Conservation (phyloP, 2,113 vertebrate species). For the Anser brachyrhynchus region DNA sequence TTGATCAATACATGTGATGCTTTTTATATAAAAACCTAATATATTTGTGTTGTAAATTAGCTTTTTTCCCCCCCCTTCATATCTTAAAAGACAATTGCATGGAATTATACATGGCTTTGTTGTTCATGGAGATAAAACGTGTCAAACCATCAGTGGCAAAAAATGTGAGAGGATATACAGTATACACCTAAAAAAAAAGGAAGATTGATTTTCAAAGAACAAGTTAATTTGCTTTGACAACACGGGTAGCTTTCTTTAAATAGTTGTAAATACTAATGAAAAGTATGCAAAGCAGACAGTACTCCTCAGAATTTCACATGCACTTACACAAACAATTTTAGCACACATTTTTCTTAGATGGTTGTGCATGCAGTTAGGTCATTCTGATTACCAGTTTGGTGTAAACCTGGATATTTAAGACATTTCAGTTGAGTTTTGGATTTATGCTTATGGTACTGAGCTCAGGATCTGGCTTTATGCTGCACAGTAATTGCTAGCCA, state of each 20-base stretch:
- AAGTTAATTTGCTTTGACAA: slow-evolving; percentile 75
- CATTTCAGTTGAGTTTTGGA: background rate
- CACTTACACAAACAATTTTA: slow-evolving; percentile 35
- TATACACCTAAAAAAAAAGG: slow-evolving; percentile 64
- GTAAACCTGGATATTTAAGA: background rate
- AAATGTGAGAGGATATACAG: slow-evolving; percentile 47
- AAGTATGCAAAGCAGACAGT: slow-evolving; percentile 31
- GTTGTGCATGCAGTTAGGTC: background rate
- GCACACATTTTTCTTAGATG: background rate
- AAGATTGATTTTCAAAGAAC: slow-evolving; percentile 72
- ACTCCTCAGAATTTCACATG: background rate
- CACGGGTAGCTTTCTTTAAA: slow-evolving; percentile 54
- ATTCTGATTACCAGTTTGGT: background rate
- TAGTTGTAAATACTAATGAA: slow-evolving; percentile 47
- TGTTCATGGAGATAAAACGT: slow-evolving; percentile 73
- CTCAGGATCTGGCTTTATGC: background rate
- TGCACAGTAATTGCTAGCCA: background rate
- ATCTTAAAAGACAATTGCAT: slow-evolving; percentile 74
- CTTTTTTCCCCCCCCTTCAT: slow-evolving; percentile 38
- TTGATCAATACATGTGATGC: slow-evolving; percentile 73
- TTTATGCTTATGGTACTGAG: background rate
- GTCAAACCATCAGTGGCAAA: slow-evolving; percentile 71
- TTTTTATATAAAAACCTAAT: slow-evolving; percentile 74
- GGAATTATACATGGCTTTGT: slow-evolving; percentile 74
- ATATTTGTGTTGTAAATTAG: slow-evolving; percentile 76